These are phyloP conservation scores for Bhutanitis thaidina DNA, from an alignment of 2,888 invertebrate genomes.

Conservation along the genomic window DNA sequence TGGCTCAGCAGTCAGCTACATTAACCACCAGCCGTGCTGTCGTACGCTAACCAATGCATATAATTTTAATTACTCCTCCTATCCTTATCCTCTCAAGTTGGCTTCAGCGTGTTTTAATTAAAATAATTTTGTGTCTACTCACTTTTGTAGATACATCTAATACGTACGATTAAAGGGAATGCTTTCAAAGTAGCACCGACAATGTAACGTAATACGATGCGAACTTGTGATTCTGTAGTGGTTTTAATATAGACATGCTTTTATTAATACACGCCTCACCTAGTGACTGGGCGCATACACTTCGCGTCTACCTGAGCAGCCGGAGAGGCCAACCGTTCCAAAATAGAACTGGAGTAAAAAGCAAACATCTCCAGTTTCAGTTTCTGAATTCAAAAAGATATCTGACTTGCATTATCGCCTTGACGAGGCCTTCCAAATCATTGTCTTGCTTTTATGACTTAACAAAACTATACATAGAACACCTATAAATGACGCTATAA, in stretches of 20 bases:
- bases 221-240: slow-evolving; percentile 43
- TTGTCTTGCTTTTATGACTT: slow-evolving; percentile 36
- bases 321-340: slow-evolving; percentile 36
- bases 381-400: slow-evolving; percentile 18
- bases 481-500: slow-evolving; percentile 19
- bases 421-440: not conserved
- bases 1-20: no score
- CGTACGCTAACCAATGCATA: no score
- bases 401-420: not conserved
- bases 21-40: no score
- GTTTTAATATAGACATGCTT: slow-evolving; percentile 54
- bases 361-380: slow-evolving; percentile 41
- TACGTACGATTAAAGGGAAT: no score
- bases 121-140: no score
- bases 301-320: slow-evolving; percentile 52
- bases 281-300: slow-evolving; percentile 47
- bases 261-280: slow-evolving; percentile 61
- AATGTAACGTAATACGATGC: slow-evolving; percentile 58
- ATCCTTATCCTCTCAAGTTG: no score
- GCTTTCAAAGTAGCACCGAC: slow-evolving; percentile 10
- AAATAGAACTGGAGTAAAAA: slow-evolving; percentile 47
- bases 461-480: slow-evolving; percentile 51
- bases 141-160: no score
- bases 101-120: no score
- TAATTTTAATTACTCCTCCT: no score